Evolutionary conservation across 1,140 invertebrate species (phyloP).

Genomic region (Drosophila teissieri): DNA sequence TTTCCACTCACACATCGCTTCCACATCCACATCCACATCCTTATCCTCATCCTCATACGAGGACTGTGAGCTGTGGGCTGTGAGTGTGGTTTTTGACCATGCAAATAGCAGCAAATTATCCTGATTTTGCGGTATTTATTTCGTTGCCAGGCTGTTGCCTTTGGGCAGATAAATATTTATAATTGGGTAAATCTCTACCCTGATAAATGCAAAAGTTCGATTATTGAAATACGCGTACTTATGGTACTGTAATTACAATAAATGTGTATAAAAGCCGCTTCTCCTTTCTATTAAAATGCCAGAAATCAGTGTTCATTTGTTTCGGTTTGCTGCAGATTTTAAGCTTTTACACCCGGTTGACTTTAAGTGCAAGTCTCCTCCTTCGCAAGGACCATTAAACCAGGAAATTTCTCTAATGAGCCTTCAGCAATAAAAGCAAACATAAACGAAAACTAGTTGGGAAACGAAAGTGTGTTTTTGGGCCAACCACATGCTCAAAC

Average conservation of each 20-base stretch:
- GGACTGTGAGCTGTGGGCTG: not conserved
- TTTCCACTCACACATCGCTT: constrained; percentile 29
- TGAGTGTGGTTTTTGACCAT: constrained; percentile 1
- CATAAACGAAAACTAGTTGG: constrained; percentile 9
- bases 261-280: not conserved
- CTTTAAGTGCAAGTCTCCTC: constrained; percentile 4
- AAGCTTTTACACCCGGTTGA: not conserved
- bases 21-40: constrained; percentile 38
- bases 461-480: not conserved
- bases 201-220: not conserved
- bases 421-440: constrained; percentile 4
- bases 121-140: constrained; percentile 15
- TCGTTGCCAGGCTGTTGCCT: not conserved
- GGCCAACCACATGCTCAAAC: constrained; percentile 10
- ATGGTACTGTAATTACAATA: not conserved
- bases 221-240: not conserved
- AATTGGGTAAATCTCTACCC: not conserved
- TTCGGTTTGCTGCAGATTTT: not conserved
- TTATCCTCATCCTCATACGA: too few relatives aligned
- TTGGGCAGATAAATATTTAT: constrained; percentile 2
- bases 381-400: constrained; percentile 5
- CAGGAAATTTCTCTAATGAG: constrained; percentile 11
- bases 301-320: not conserved
- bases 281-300: not conserved
- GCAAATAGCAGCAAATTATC: constrained; percentile 33